A percentile compares a stretch with the other conserved stretches of the same genome.
phyloP scores from a whole-genome alignment of 2,113 vertebrate species.

The Anser cygnoides region DNA sequence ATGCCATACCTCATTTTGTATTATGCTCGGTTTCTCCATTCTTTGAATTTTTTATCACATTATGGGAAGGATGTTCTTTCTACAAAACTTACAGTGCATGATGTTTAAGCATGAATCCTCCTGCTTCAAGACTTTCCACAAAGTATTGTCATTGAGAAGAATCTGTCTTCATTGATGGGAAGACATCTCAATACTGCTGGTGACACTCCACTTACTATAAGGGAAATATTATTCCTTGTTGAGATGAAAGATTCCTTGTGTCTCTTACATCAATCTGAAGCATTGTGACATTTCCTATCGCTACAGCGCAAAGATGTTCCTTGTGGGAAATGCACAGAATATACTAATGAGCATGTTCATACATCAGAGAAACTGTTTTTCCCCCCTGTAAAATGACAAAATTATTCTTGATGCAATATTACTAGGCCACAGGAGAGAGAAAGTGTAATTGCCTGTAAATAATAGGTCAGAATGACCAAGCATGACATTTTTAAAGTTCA shows the following conservation, averaged over 20 bases:
- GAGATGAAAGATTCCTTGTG: conserved; percentile 26
- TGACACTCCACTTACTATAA: conserved; percentile 17
- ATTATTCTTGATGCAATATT: conserved; percentile 24
- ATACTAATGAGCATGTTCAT: conserved; percentile 18
- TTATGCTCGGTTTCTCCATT: not conserved
- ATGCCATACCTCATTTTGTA: not conserved
- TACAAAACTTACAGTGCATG: not conserved
- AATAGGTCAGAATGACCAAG: conserved; percentile 47
- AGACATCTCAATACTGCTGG: not conserved
- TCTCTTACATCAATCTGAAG: conserved; percentile 12
- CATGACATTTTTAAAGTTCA: conserved; percentile 59
- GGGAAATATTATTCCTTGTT: conserved; percentile 35
- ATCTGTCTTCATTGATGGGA: not conserved
- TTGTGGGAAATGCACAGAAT: conserved; percentile 43
- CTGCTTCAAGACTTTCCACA: not conserved
- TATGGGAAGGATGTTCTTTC: not conserved
- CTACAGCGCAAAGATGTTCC: conserved; percentile 3
- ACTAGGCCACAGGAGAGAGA: not conserved
- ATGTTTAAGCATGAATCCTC: not conserved
- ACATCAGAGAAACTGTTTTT: not conserved
- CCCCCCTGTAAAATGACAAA: not conserved
- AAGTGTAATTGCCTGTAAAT: conserved; percentile 51
- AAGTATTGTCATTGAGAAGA: not conserved
- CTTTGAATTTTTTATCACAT: not conserved
- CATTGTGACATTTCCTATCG: conserved; percentile 33